These are phyloP conservation scores for Anthoscopus minutus DNA, from an alignment of 2,113 vertebrate genomes.

Conservation along the genomic window DNA sequence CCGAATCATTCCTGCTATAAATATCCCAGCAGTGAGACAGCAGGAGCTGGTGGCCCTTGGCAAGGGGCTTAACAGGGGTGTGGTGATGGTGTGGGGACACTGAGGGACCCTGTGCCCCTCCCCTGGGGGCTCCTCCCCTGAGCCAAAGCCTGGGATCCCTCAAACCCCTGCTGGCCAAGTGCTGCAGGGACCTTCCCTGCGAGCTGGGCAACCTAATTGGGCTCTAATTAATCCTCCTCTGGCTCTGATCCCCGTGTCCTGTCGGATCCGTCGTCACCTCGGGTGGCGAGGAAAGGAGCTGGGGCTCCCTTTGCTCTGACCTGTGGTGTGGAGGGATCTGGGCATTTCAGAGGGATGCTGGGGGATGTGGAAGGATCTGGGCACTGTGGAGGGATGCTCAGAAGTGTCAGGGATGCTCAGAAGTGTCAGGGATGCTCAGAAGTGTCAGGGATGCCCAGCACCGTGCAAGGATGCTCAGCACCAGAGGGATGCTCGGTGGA, in stretches of 20 bases:
- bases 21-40: neutral
- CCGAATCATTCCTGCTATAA: neutral
- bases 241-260: neutral
- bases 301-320: neutral
- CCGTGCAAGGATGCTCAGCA: neutral
- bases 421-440: neutral
- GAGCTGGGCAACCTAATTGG: neutral
- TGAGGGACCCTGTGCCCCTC: neutral
- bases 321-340: neutral
- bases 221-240: conserved; percentile 1
- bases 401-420: neutral
- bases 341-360: neutral
- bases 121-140: neutral
- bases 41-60: neutral
- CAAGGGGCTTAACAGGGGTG: neutral
- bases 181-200: neutral
- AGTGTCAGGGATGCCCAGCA: neutral
- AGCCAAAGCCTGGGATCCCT: neutral
- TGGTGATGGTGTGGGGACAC: neutral
- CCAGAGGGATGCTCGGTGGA: neutral
- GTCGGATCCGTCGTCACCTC: neutral
- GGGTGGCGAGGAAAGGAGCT: rapidly evolving
- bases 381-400: neutral
- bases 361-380: neutral
- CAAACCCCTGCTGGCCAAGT: neutral